Base-by-base conservation (phyloP, 1,140 invertebrate species). In the Dinoponera quadriceps region DNA sequence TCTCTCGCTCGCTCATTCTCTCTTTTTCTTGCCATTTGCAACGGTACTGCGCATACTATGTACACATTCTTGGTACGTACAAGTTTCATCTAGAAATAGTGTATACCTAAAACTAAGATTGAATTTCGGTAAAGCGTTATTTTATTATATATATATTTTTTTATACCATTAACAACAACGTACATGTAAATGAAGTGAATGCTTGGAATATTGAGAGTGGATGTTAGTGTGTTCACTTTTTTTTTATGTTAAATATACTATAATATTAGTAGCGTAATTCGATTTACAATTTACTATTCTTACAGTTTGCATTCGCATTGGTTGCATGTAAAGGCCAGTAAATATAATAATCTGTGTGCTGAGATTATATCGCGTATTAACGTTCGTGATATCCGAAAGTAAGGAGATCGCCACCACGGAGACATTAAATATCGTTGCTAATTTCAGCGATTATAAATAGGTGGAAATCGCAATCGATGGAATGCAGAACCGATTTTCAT, bases 41-140 rank as follows among this genome's bases (percentile, higher is more conserved):
- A 80, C 66, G 62, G 33, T 92, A 88, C 63, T 88, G 69, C 87
- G 85, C 85, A 85, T n/a, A 87, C 71, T 92, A 92, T 91, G 77
- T 92, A 92, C 90, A 94, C 90, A 94, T 84, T 85, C 87, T 77
- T 91, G 90, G 91, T 91, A 90, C 92, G 90, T 90, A 92, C 88
- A 91, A 91, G 88, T 92, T 92, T 89, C 65, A 60, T 81, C 92
- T 93, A 93, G 90, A 92, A 92, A 91, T 93, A 92, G 91, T 91
- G 86, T 91, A 91, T 86, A 87, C 84, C 90, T 92, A 91, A 91
- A 91, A 92, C 90, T 93, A 94, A 91, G 84, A 90, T 91, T 92
- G 90, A 91, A 92, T 91, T 92, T 93, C 93, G 89, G 89, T 93
- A 93, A 93, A 93, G 91, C 92, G 88, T 93, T 92, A 93, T 90